These are phyloP conservation scores for Linepithema humile DNA, from an alignment of 1,140 invertebrate species.

Conservation along the genomic window DNA sequence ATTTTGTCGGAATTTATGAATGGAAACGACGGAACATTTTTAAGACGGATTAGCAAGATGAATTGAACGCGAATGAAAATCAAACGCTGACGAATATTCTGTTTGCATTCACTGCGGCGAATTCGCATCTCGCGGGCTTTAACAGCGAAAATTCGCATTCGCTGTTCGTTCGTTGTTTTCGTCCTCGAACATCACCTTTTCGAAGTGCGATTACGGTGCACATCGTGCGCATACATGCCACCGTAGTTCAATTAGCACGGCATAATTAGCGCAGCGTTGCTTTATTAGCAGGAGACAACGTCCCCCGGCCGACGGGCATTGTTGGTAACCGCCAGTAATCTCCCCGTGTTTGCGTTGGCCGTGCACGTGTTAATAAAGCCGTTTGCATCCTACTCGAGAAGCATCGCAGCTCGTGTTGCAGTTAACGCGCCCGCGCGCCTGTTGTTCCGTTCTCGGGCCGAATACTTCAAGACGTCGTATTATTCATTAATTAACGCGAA, in stretches of 20 bases:
- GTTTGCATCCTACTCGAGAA: constrained; percentile 66
- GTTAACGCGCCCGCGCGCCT: constrained; percentile 29
- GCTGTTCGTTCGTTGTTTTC: background rate
- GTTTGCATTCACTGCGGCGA: background rate
- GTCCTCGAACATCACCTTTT: constrained; percentile 20
- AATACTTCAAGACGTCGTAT: constrained; percentile 1
- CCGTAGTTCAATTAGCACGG: constrained; percentile 74
- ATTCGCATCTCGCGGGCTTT: background rate
- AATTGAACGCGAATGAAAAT: background rate
- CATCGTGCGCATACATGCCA: constrained; percentile 31
- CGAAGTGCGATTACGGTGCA: constrained; percentile 30
- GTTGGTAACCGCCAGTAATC: constrained; percentile 75
- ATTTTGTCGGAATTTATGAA: background rate
- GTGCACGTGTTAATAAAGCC: constrained; percentile 77
- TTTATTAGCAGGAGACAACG: constrained; percentile 79
- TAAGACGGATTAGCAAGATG: background rate
- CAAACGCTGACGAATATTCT: background rate
- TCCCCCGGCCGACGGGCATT: constrained; percentile 68
- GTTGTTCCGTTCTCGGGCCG: constrained; percentile 3
- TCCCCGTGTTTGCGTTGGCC: constrained; percentile 68
- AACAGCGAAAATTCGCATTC: background rate
- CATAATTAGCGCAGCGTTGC: constrained; percentile 79
- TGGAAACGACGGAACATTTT: background rate
- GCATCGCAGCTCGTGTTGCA: constrained; percentile 28
- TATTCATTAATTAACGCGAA: constrained; percentile 3